Base-by-base conservation (phyloP, 1,140 invertebrate species). In the Zaprionus ornatus region DNA sequence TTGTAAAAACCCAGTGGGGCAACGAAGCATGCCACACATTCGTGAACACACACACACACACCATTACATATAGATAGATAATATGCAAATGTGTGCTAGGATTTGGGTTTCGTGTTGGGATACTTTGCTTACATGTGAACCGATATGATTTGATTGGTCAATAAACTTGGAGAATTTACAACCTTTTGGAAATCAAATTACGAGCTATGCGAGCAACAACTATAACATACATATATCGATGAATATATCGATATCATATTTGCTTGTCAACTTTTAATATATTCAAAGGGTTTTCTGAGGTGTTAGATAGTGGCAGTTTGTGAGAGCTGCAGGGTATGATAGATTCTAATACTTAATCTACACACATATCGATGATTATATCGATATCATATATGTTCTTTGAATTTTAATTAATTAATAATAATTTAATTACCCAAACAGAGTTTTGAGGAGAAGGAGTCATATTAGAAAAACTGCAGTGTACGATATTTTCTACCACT, bases 1-100 rank as follows among this genome's bases (percentile, higher is more conserved):
- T 63, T 70, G 35, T 56, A 42, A n/a, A 64, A 64, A 7, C 45
- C 21, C 62, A 54, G 62, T 40, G 32, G 19, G 6, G 13, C 62
- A 64, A 17, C 48, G 27, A 0, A 48, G 21, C 67, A 55, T 32
- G 61, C 50, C 15, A 71, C 29, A 45, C 61, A 23, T 15, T 19
- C 10, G 35, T 17, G 52, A 27, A 12, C 19, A 27, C 23, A 25
- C 50, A 9, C 35, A 40, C 19, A 32, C 2, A 29, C 45, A 63
- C 10, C 19, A 17, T 1, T 9, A 21, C 9, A 19, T 42, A 10
- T 50, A 50, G 15, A 45, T 9, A 45, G 40, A 50, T 50, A 50
- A 23, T 29, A 45, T 19, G 62, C 62, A 66, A 56, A 61, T 61
- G 17, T 48, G 40, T 27, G 13, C 45, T 19, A 50, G 45, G 19